Base-by-base conservation (phyloP, 2,888 invertebrate species). In the Eupelmus urozonus region DNA sequence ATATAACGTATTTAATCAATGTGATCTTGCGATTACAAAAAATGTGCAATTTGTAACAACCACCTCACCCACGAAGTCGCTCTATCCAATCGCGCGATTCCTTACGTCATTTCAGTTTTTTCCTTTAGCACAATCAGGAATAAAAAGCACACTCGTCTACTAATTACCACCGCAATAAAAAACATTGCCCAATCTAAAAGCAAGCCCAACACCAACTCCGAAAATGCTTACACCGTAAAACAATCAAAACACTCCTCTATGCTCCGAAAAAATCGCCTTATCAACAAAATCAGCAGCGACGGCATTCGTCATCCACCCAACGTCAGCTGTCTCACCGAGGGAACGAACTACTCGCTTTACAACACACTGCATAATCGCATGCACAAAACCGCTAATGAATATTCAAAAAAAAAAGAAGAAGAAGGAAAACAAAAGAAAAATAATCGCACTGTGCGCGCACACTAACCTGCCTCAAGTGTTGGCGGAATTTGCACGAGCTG, bases 391-490 rank as follows among this genome's bases (percentile, higher is more conserved):
- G 3, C 5, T 9, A 45, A 45, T 45, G 13, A 45, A 45, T 45
- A 45, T 13, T 45, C 13, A 16, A 16, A 45, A 13, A 45, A 13
- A 13, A 45, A 45, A 45, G 13, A 45, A 45, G 2, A 16, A 45
- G 13, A 53, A 53, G 1, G 3, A 67, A 49, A 49, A 18, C 1
- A 45, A 45, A 45, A 45, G 13, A 45, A 7, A 45, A 45, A 45
- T 34, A 34, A 34, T n/a, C 3, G 34, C 45, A 45, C 45, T 13
- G 2, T 16, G 34, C 34, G n/a, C n/a, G n/a, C n/a, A 7, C 16
- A 78, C 78, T 49, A 25, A 78, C 78, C 74, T 78, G 69, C 1
- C 60, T 45, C 5, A 55, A 42, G 9, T 59, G 69, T 16, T 70
- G 69, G 18, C 78, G 78, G 53, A 78, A 63, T 42, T 65, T 78